These are phyloP conservation scores for Sebastes aleutianus DNA, from an alignment of 2,797 vertebrate species.

Conservation along the genomic window DNA sequence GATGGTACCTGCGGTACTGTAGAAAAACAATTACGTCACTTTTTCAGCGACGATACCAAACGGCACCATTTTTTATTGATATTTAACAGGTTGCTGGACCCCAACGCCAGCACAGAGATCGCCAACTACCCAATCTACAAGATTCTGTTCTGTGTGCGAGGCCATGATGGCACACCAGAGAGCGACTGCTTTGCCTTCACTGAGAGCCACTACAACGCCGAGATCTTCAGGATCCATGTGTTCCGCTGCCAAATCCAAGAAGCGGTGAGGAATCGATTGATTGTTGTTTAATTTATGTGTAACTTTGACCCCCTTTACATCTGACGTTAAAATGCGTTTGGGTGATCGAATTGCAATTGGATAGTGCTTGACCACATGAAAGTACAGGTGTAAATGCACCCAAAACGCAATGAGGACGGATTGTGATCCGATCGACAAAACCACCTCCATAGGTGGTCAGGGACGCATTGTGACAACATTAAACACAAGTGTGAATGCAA, in stretches of 20 bases:
- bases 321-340: background rate
- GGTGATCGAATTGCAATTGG: background rate
- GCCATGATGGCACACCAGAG: conserved; percentile 94
- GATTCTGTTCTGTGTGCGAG: conserved; percentile 98
- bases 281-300: background rate
- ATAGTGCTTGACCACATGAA: background rate
- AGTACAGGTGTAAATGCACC: background rate
- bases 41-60: background rate
- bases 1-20: background rate
- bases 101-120: conserved; percentile 93
- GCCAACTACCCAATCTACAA: conserved; percentile 99
- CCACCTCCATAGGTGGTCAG: too few species aligned
- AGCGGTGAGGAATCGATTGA: conserved; percentile 85
- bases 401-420: background rate
- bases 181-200: conserved; percentile 99
- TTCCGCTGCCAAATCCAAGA: conserved; percentile 99
- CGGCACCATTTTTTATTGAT: background rate
- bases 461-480: too few species aligned
- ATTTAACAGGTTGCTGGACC: conserved; percentile 90
- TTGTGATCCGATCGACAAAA: background rate
- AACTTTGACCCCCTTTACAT: background rate
- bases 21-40: too few species aligned
- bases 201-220: conserved; percentile 97
- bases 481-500: too few species aligned
- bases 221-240: conserved; percentile 99